Percentiles rank a stretch among this genome's conserved stretches.
phyloP scores from a whole-genome alignment of 2,797 vertebrate species.

The Glossophaga mutica region DNA sequence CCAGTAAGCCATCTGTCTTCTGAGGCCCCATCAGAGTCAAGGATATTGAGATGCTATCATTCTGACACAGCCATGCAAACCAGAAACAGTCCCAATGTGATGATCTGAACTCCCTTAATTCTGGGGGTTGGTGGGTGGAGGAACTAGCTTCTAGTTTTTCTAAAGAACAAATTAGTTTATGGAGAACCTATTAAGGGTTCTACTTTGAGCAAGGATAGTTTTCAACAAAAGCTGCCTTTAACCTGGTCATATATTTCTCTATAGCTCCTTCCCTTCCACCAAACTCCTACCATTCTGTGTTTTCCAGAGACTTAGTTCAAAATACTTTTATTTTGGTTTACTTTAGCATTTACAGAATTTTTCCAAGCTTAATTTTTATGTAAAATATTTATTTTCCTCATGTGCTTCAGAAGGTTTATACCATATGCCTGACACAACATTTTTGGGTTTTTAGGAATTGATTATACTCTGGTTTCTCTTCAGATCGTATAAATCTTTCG shows the following conservation, averaged over 20 bases:
- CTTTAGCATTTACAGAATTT: neutral
- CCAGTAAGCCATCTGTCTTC: neutral
- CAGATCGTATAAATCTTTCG: too few relatives aligned
- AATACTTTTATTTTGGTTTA: neutral
- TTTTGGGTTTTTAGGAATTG: conserved; percentile 29
- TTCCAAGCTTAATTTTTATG: neutral
- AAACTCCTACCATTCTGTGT: neutral
- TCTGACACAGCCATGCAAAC: fast-evolving
- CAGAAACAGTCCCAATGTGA: neutral
- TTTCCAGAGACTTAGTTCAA: neutral
- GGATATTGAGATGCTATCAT: neutral
- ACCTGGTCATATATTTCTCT: neutral
- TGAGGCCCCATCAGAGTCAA: neutral
- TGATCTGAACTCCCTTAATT: neutral
- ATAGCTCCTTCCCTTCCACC: neutral
- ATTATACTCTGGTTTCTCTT: too few relatives aligned
- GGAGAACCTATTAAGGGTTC: neutral
- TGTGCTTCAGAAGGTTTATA: neutral
- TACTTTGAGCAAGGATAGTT: neutral
- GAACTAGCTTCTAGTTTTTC: neutral
- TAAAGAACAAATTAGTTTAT: neutral
- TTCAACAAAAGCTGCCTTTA: neutral
- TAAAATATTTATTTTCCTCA: neutral
- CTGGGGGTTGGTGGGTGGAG: neutral
- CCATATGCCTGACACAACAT: neutral